Evolutionary conservation across 1,140 invertebrate genomes (phyloP).

Genomic region (Triops cancriformis): DNA sequence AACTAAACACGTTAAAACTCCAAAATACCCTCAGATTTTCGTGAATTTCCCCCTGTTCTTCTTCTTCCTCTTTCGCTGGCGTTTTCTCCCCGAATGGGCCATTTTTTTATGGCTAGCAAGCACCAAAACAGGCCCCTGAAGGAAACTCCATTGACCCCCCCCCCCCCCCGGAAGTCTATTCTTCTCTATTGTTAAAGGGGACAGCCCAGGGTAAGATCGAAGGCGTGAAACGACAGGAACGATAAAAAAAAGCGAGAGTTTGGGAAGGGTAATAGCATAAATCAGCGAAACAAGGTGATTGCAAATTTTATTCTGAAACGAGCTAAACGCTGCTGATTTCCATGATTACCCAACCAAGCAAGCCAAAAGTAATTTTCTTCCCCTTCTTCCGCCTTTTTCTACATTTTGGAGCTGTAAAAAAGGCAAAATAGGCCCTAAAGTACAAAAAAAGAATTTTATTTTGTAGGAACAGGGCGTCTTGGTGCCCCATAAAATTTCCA

Average conservation of each 20-base stretch:
- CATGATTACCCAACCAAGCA: neutral
- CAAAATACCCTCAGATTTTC: too few species aligned
- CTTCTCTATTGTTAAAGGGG: neutral
- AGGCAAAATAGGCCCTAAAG: too few species aligned
- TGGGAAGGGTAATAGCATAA: neutral
- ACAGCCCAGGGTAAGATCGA: neutral
- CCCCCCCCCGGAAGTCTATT: neutral
- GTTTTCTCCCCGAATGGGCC: neutral
- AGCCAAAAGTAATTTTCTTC: neutral
- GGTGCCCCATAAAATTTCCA: neutral
- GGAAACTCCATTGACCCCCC: neutral
- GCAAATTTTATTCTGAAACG: neutral
- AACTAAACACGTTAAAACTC: too few species aligned
- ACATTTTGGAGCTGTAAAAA: too few species aligned
- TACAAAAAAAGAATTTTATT: too few species aligned
- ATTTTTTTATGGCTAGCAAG: neutral
- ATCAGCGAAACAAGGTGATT: slow-evolving; percentile 8
- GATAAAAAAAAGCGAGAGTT: neutral
- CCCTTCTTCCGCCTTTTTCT: neutral
- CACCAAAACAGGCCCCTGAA: neutral
- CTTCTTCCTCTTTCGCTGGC: neutral
- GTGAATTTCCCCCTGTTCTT: too few species aligned
- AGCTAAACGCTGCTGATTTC: neutral
- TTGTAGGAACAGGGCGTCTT: neutral
- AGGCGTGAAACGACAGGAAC: neutral